phyloP scores from a whole-genome alignment of 1,140 invertebrate genomes.

The Macrotrachela quadricornifera region DNA sequence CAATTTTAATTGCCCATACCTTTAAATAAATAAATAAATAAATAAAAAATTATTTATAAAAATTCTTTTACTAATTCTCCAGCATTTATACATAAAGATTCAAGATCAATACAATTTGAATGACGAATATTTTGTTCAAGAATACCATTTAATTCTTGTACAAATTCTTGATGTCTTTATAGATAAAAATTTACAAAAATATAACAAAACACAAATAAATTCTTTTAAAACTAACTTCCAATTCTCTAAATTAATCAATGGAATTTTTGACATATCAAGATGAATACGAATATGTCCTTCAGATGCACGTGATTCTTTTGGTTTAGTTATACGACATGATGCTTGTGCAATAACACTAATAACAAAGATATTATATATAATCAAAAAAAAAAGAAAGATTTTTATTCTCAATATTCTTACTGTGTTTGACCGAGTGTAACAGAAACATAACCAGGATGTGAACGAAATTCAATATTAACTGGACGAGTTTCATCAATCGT shows the following conservation, averaged over 20 bases:
- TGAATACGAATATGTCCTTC: conserved; percentile 68
- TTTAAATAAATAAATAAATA: conserved; percentile 19
- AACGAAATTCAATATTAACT: no score
- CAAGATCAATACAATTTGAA: conserved; percentile 60
- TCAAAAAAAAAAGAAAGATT: no score
- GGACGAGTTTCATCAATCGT: no score
- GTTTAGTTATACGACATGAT: conserved; percentile 58
- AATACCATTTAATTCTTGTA: conserved; percentile 54
- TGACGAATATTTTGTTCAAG: conserved; percentile 67
- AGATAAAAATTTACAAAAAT: not conserved
- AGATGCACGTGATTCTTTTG: conserved; percentile 56
- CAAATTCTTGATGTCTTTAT: conserved; percentile 30
- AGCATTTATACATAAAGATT: conserved; percentile 70
- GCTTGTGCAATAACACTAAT: conserved; percentile 63
- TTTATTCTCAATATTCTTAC: no score
- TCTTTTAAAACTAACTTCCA: conserved; percentile 29
- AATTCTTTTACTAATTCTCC: conserved; percentile 37
- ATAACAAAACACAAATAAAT: not conserved
- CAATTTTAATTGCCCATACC: conserved; percentile 62
- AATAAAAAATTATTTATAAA: no score
- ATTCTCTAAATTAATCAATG: conserved; percentile 50
- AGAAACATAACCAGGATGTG: no score
- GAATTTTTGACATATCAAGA: conserved; percentile 62
- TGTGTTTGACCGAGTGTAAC: no score
- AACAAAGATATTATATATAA: conserved; percentile 24